phyloP scores from a whole-genome alignment of 2,888 invertebrate genomes.

The Agapetus fuscipes region DNA sequence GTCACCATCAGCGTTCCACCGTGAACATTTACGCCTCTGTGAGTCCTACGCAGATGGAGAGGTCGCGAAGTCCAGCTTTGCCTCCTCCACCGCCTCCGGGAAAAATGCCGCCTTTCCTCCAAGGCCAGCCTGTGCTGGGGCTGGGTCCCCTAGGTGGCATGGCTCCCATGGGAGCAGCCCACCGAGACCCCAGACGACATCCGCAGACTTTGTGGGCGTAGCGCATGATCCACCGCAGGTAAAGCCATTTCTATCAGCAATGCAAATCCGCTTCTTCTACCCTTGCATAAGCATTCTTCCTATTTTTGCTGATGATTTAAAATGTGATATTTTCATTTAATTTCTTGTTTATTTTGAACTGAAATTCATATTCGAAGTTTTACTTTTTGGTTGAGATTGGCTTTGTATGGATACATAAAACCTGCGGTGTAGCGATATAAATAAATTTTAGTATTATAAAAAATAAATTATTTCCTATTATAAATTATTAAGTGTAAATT shows the following conservation, averaged over 20 bases:
- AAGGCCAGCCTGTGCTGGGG: conserved; percentile 28
- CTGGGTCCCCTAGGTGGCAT: conserved; percentile 19
- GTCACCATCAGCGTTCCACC: conserved; percentile 55
- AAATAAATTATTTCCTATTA: too few relatives aligned
- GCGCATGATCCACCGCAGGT: conserved; percentile 61
- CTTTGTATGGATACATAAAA: too few relatives aligned
- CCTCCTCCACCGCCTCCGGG: conserved; percentile 49
- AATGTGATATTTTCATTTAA: too few relatives aligned
- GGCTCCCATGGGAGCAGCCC: conserved; percentile 30
- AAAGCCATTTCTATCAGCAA: conserved; percentile 26
- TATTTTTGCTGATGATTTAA: not conserved
- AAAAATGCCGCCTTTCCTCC: conserved; percentile 48
- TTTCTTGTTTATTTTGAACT: too few relatives aligned
- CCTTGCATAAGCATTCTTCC: conserved; percentile 1
- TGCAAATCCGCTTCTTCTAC: conserved; percentile 17
- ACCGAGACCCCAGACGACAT: conserved; percentile 49
- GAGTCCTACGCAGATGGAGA: conserved; percentile 44
- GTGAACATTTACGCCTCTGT: conserved; percentile 65
- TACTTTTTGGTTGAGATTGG: too few relatives aligned
- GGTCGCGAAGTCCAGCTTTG: conserved; percentile 51
- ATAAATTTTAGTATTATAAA: too few relatives aligned
- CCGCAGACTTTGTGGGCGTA: conserved; percentile 73
- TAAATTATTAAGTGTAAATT: too few relatives aligned
- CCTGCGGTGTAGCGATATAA: too few relatives aligned
- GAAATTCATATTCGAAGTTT: too few relatives aligned